These are phyloP conservation scores for Dissostichus mawsoni DNA, from an alignment of 2,113 vertebrate species.

Conservation along the genomic window DNA sequence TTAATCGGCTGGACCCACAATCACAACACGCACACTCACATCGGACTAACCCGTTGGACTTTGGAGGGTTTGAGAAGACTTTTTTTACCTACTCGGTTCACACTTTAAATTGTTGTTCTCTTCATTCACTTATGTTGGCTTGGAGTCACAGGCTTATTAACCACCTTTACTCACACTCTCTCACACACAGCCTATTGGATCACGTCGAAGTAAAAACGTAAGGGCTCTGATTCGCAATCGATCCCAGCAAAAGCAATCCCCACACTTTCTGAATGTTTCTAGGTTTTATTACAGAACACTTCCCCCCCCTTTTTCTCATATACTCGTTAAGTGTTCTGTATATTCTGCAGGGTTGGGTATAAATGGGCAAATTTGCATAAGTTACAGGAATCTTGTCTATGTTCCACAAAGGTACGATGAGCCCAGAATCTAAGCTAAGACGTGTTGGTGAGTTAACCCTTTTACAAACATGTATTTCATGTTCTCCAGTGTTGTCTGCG, in stretches of 20 bases:
- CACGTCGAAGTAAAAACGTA: constrained; percentile 40
- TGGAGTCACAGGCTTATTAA: constrained; percentile 51
- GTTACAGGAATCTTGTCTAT: constrained; percentile 37
- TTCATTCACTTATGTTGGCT: constrained; percentile 52
- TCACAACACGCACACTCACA: constrained; percentile 24
- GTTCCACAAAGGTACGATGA: constrained; percentile 62
- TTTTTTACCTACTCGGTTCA: constrained; percentile 13
- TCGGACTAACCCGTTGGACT: constrained; percentile 39
- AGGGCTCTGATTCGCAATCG: constrained; percentile 74
- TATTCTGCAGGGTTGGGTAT: constrained; percentile 11
- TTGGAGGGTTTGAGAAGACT: constrained; percentile 30
- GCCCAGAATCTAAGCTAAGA: constrained; percentile 70
- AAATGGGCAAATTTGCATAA: constrained; percentile 17
- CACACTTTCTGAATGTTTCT: constrained; percentile 55
- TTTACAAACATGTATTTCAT: constrained; percentile 32
- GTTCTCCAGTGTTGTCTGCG: constrained; percentile 21
- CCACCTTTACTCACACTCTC: constrained; percentile 5
- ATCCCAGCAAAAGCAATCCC: constrained; percentile 66
- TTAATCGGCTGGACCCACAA: constrained; percentile 31
- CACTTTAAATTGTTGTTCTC: constrained; percentile 32
- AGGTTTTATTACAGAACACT: constrained; percentile 46
- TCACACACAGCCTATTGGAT: constrained; percentile 39
- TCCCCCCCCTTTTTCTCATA: constrained; percentile 13
- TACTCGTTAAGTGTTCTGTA: constrained; percentile 40
- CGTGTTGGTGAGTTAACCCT: constrained; percentile 14